phyloP scores from a whole-genome alignment of 92 coral and sea anemone genomes.

The Phymanthus crucifer region DNA sequence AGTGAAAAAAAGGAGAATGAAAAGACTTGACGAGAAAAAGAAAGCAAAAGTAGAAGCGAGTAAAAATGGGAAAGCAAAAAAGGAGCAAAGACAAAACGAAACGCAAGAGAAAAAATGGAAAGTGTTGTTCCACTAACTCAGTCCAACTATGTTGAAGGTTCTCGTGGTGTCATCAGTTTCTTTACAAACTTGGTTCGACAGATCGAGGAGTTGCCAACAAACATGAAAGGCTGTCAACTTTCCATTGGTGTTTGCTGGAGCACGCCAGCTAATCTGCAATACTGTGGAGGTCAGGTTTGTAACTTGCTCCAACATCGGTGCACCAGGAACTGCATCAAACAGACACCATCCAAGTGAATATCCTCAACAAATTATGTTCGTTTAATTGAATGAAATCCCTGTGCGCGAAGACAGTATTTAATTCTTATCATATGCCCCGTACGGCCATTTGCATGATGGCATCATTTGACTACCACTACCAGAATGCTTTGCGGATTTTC shows the following conservation, averaged over 20 bases:
- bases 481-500: no score
- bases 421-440: no score
- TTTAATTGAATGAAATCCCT: no score
- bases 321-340: conserved; percentile 51
- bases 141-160: conserved; percentile 21
- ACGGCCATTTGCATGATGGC: no score
- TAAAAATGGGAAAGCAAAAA: neutral
- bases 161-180: conserved; percentile 2
- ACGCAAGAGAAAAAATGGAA: neutral
- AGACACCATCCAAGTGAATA: neutral
- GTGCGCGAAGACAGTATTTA: no score
- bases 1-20: no score
- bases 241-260: conserved; percentile 57
- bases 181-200: conserved; percentile 14
- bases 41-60: no score
- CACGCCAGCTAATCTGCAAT: conserved; percentile 49
- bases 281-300: conserved; percentile 24
- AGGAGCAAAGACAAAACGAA: neutral
- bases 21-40: no score
- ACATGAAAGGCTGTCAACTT: conserved; percentile 32
- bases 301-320: conserved; percentile 34
- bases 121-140: conserved; percentile 17
- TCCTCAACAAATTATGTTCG: neutral
- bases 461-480: no score
- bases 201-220: conserved; percentile 50